Evolutionary conservation across 2,888 invertebrate genomes (phyloP), one percentile per base, ranked within the genome.

Genomic region (Lysandra bellargus): DNA sequence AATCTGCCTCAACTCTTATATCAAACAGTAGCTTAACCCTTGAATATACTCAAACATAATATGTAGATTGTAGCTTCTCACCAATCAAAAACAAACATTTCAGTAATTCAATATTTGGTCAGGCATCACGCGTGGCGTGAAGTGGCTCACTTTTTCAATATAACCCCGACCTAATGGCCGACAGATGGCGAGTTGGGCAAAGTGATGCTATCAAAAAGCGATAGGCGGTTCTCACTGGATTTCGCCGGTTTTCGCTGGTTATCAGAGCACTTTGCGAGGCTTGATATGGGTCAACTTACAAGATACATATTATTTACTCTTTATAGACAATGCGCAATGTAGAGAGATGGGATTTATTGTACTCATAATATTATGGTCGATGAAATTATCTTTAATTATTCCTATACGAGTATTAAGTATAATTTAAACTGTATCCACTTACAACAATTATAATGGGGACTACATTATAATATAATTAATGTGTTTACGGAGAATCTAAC

Each of bases 171-270:
- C 92, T 94, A 94, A 94, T 94, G 94, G 93, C 90, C 90, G 88
- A 85, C 94, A 94, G 92, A 92, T 94, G 94, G 93, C 92, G 91
- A 94, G 91, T 94, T 94, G 89, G 90, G 89, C 88, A 93, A 94
- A 94, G 94, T 93, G 94, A 93, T 93, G 94, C 93, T 93, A 94
- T 94, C 94, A 94, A 94, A 94, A 93, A 93, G 91, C 93, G 91
- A 93, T 94, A 93, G 93, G 93, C 88, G 93, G 92, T 90, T 69
- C 69, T 69, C 69, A 69, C 69, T 69, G 69, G 69, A 33, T 69
- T 90, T 90, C 89, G 87, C 86, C 91, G 91, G 94, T 93, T 94
- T 90, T 90, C 89, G 87, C 86, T 91, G 91, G 94, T 94, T 94
- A 93, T 93, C 94, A 92, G 88, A 88, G 86, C 93, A 94, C 92